Base-by-base conservation (phyloP, 1,140 invertebrate species). In the Chironomus striatipennis region DNA sequence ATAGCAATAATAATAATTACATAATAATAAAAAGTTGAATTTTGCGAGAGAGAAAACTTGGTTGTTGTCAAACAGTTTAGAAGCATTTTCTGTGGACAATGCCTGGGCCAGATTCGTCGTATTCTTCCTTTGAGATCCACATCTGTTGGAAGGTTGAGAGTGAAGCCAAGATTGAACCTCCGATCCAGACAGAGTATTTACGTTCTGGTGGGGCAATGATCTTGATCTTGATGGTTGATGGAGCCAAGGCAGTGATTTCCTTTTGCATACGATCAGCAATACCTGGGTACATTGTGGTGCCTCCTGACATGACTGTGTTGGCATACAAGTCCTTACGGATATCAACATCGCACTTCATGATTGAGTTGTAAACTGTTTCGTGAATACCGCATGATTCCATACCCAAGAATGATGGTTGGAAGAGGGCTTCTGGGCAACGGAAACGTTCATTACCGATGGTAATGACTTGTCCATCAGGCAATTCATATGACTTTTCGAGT, bases 91-190 rank as follows among this genome's bases (percentile, higher is more conserved):
- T 90, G 89, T 96, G 94, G 77, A 97, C 94, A 83, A 96, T 96
- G 81, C 91, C 92, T 77, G 94, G 94, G 78, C 94, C 94, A 79
- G 93, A 95, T 83, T 97, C 94, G 84, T 97, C 94, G 85, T 97
- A 97, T 83, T 97, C 94, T 84, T 96, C 93, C 83, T 96, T 96
- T 80, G 92, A 93, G 86, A 97, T 97, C 95, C 95, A 97, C 93
- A 94, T 94, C 84, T 92, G 91, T 83, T 94, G 92, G 92, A 94
- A 94, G 84, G 92, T 94, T 78, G 92, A 93, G 24, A 94, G 84
- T 7, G 92, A 94, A 73, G 92, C 92, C 77, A 94, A 85, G 81
- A 94, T 94, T 77, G 93, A 94, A 76, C 92, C 92, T 82, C 91
- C 90, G 87, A 95, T 95, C 93, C 93, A 95, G 79, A 94, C 93